phyloP scores from a whole-genome alignment of 2,113 vertebrate species.

The Sialia sialis region DNA sequence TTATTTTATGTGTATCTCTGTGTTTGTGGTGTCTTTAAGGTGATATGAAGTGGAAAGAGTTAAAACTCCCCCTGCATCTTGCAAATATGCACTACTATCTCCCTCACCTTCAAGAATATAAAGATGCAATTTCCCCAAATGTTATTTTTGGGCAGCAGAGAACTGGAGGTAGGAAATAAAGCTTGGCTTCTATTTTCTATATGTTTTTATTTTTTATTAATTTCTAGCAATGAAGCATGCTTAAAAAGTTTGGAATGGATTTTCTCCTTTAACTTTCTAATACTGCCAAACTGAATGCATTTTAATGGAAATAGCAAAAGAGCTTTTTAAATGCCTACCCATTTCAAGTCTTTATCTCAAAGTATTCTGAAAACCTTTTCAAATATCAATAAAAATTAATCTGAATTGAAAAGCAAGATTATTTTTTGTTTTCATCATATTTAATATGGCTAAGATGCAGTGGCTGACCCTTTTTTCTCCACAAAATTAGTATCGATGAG shows the following conservation, averaged over 20 bases:
- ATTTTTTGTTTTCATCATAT: not conserved
- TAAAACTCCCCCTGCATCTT: not conserved
- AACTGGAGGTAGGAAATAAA: slow-evolving; percentile 73
- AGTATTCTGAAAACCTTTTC: not conserved
- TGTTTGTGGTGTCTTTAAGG: slow-evolving; percentile 42
- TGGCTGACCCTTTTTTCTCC: not conserved
- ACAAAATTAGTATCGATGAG: not conserved
- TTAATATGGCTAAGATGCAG: not conserved
- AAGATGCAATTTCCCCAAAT: slow-evolving; percentile 71
- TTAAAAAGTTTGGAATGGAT: not conserved
- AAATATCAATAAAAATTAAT: not conserved
- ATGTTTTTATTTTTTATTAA: not conserved
- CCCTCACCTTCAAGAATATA: slow-evolving; percentile 76
- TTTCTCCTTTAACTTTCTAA: not conserved
- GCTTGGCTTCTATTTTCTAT: not conserved
- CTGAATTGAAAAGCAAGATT: not conserved
- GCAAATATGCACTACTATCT: slow-evolving; percentile 74
- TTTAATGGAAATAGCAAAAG: not conserved
- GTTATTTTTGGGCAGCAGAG: slow-evolving; percentile 76
- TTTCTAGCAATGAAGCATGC: not conserved
- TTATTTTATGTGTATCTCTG: not conserved
- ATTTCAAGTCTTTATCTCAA: not conserved
- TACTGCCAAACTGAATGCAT: not conserved
- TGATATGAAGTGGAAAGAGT: not conserved
- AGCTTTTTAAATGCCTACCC: not conserved